Percentiles rank a stretch among this genome's conserved stretches.
phyloP scores from a whole-genome alignment of 2,888 invertebrate genomes.

The Dasypogon diadema region DNA sequence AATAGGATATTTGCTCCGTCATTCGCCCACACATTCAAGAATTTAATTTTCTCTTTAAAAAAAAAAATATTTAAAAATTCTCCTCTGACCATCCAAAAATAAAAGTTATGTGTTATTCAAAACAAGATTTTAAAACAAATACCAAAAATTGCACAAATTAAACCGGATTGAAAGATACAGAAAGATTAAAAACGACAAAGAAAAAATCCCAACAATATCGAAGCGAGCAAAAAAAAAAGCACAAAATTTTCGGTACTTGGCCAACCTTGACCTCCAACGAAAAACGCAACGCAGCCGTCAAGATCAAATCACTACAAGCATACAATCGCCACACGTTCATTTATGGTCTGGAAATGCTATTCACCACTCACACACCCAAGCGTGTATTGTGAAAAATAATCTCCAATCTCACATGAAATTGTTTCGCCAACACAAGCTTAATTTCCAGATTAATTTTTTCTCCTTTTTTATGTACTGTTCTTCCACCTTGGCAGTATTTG shows the following conservation, averaged over 20 bases:
- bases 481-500: conserved; percentile 22
- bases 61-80: too few relatives aligned
- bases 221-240: conserved; percentile 1
- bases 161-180: too few relatives aligned
- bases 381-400: not conserved
- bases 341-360: too few relatives aligned
- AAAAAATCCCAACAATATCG: conserved; percentile 26
- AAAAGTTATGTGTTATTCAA: too few relatives aligned
- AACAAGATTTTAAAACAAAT: too few relatives aligned
- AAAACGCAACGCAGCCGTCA: conserved; percentile 50
- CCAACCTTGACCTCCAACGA: conserved; percentile 57
- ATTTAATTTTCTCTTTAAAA: too few relatives aligned
- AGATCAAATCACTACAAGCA: conserved; percentile 31
- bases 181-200: not conserved
- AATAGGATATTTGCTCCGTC: too few relatives aligned
- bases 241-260: conserved; percentile 54
- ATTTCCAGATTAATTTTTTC: too few relatives aligned
- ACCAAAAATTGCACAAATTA: too few relatives aligned
- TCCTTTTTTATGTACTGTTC: conserved; percentile 31
- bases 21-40: too few relatives aligned
- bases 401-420: not conserved
- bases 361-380: too few relatives aligned
- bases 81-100: too few relatives aligned
- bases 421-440: not conserved
- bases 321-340: not conserved